These are phyloP conservation scores for Tiaroga cobitis DNA, from an alignment of 2,797 vertebrate species.

Conservation along the genomic window DNA sequence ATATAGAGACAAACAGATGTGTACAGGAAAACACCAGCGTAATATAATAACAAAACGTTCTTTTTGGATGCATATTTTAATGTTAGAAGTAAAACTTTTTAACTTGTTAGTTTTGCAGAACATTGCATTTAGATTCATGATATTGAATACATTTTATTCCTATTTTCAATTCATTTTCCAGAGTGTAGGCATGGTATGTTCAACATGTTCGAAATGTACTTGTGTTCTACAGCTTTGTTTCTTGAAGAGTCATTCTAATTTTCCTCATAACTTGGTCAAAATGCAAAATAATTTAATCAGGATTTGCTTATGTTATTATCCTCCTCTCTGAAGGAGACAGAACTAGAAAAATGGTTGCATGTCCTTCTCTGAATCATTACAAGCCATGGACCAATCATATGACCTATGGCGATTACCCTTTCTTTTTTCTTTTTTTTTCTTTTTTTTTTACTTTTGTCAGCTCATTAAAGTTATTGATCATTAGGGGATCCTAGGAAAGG, in stretches of 20 bases:
- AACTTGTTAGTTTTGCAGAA: background rate
- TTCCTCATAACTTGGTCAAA: conserved; percentile 71
- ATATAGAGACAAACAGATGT: background rate
- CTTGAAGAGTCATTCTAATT: background rate
- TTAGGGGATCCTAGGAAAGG: conserved; percentile 71
- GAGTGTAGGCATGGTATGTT: background rate
- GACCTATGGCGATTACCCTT: background rate
- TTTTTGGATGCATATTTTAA: background rate
- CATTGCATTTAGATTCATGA: background rate
- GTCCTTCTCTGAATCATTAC: conserved; percentile 38
- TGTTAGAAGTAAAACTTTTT: background rate
- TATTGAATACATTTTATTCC: background rate
- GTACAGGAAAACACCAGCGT: background rate
- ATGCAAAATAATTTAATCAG: conserved; percentile 63
- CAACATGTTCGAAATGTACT: background rate
- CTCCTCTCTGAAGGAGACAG: conserved; percentile 24
- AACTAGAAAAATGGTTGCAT: conserved; percentile 8
- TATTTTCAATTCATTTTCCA: background rate
- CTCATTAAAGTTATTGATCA: conserved; percentile 75
- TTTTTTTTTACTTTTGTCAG: conserved; percentile 24
- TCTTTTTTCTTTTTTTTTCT: background rate
- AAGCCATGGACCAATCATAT: background rate
- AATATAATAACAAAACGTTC: background rate
- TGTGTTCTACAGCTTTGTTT: background rate
- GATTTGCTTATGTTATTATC: conserved; percentile 16